Evolutionary conservation across 2,888 invertebrate genomes (phyloP), one percentile per base, ranked within the genome.

Genomic region (Morpho achilles): DNA sequence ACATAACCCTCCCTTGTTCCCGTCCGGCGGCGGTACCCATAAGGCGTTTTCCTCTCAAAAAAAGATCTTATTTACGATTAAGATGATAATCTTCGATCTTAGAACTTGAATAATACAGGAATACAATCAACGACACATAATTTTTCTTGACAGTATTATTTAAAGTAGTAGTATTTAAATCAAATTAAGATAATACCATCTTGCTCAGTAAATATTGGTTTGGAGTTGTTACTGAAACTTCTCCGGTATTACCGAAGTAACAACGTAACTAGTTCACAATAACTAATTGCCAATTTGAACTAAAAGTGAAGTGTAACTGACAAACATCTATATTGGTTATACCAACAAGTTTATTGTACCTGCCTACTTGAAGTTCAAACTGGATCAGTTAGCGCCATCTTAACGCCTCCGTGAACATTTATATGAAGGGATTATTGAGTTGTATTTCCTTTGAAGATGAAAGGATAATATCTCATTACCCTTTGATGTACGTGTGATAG

Each of bases 361-460:
- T 79, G 80, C 70, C 72, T 72, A 74, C 66, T 71, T 75, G 67
- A 79, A 80, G 73, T 82, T 75, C 71, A 70, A 84, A 85, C 79
- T 82, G 79, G 82, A 79, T 75, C 77, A 77, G 76, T 85, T 85
- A 85, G 75, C 84, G 80, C 80, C 75, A 74, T 76, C 73, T 79
- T 76, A 72, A 76, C 75, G 74, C 75, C 70, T 68, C 68, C 69
- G 67, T 77, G 75, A 80, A 74, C 77, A 76, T 80, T 82, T 81
- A 80, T 79, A 78, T 71, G 69, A 71, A 69, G 56, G 68, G 72
- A 75, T 73, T 72, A 67, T 61, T 62, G 57, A 64, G 59, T 61
- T 59, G 58, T 67, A 67, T 66, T 69, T 68, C 60, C 61, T 67
- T 67, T 54, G 56, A 61, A 55, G 49, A 53, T 58, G 47, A 63